Percentiles rank a stretch among this genome's conserved stretches.
Evolutionary conservation across 2,888 invertebrate species (phyloP).

Genomic region (Antheraea yamamai): DNA sequence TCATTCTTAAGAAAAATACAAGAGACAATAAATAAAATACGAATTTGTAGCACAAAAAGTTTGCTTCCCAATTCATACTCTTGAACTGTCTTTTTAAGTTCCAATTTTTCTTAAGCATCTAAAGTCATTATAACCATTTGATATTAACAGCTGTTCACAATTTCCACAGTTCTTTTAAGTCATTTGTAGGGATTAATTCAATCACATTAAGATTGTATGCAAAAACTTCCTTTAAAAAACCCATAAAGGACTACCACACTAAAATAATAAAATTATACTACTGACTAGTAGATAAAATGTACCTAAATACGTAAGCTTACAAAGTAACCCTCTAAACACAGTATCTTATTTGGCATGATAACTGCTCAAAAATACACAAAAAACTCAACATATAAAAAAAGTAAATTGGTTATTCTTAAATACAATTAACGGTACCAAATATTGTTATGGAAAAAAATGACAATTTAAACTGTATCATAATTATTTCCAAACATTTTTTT

Average conservation of each 20-base stretch:
- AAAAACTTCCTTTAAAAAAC: background rate
- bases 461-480: background rate
- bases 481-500: background rate
- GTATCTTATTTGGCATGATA: background rate
- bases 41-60: background rate
- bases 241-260: conserved; percentile 33
- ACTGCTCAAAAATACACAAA: conserved; percentile 11
- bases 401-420: background rate
- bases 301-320: conserved; percentile 47
- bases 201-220: background rate
- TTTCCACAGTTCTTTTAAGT: background rate
- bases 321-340: conserved; percentile 23
- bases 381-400: conserved; percentile 21
- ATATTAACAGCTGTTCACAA: background rate
- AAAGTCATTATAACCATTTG: background rate
- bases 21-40: background rate
- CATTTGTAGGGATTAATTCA: background rate
- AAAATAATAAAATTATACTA: conserved; percentile 52
- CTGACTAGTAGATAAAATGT: conserved; percentile 71
- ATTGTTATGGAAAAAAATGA: background rate
- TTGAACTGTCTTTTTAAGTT: background rate
- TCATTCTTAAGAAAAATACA: background rate
- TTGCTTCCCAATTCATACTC: background rate
- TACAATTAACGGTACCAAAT: background rate
- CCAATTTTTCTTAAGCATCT: background rate